Percentiles rank a stretch among this genome's conserved stretches.
phyloP scores from a whole-genome alignment of 2,888 invertebrate species.

The Limulus polyphemus region DNA sequence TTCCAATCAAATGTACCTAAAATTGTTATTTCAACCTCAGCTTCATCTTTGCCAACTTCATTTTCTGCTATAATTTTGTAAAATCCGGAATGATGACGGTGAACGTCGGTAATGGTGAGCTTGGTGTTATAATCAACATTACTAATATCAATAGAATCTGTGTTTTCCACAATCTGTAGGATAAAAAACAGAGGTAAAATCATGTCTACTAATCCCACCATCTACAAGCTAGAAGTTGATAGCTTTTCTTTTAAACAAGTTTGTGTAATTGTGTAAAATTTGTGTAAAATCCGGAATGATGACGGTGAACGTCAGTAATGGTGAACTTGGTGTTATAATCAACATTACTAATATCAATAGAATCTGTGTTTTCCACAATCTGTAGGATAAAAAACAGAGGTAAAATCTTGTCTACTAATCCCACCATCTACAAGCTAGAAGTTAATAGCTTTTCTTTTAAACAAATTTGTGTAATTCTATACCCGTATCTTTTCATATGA shows the following conservation, averaged over 20 bases:
- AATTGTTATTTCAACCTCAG: conserved; percentile 88
- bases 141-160: conserved; percentile 57
- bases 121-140: conserved; percentile 85
- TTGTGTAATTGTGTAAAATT: too few species aligned
- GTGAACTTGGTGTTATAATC: conserved; percentile 80
- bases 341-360: conserved; percentile 63
- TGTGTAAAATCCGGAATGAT: conserved; percentile 82
- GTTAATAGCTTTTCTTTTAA: too few species aligned
- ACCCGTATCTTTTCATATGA: too few species aligned
- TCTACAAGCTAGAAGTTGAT: too few species aligned
- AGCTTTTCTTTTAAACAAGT: too few species aligned
- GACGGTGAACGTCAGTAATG: conserved; percentile 61
- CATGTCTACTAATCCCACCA: too few species aligned
- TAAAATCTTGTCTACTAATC: too few species aligned
- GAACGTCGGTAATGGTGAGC: conserved; percentile 60
- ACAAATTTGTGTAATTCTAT: too few species aligned
- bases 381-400: conserved; percentile 10
- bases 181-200: neutral
- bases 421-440: too few species aligned
- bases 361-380: conserved; percentile 48
- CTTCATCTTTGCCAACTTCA: conserved; percentile 80
- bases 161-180: conserved; percentile 43
- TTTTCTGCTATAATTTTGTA: conserved; percentile 84
- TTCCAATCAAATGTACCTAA: conserved; percentile 32
- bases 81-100: conserved; percentile 71